Evolutionary conservation across 2,113 vertebrate genomes (phyloP).

Genomic region (Pardalotus punctatus): DNA sequence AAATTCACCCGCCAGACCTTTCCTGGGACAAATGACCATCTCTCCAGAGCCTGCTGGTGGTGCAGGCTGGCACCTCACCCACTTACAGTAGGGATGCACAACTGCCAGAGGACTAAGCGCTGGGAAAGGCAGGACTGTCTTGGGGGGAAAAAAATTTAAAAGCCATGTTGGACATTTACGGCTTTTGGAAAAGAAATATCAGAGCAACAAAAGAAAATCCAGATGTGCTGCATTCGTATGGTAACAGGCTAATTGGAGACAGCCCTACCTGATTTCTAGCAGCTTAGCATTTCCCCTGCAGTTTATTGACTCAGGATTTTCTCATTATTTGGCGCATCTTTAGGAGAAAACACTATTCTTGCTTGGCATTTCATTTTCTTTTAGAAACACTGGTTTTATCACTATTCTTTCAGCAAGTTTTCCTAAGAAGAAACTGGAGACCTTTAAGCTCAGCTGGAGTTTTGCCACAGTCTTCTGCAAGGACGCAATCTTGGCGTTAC

Average conservation of each 20-base stretch:
- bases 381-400: not conserved
- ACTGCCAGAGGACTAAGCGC: not conserved
- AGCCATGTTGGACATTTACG: not conserved
- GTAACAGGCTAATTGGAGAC: not conserved
- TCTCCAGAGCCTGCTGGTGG: not conserved
- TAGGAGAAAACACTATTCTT: not conserved
- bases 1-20: not conserved
- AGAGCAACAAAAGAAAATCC: slow-evolving; percentile 36
- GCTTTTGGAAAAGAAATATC: slow-evolving; percentile 33
- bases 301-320: slow-evolving; percentile 2
- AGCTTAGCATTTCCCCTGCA: not conserved
- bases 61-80: not conserved
- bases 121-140: not conserved
- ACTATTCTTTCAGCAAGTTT: not conserved
- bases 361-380: not conserved
- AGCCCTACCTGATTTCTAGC: slow-evolving; percentile 13
- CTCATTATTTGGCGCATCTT: not conserved
- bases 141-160: not conserved
- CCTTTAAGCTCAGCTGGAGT: not conserved
- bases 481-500: not conserved
- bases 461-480: not conserved
- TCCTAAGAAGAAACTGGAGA: not conserved
- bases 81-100: not conserved
- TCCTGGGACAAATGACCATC: not conserved
- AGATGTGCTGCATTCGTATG: slow-evolving; percentile 1